phyloP scores from a whole-genome alignment of 2,888 invertebrate species.

The Acrobasis suavella region DNA sequence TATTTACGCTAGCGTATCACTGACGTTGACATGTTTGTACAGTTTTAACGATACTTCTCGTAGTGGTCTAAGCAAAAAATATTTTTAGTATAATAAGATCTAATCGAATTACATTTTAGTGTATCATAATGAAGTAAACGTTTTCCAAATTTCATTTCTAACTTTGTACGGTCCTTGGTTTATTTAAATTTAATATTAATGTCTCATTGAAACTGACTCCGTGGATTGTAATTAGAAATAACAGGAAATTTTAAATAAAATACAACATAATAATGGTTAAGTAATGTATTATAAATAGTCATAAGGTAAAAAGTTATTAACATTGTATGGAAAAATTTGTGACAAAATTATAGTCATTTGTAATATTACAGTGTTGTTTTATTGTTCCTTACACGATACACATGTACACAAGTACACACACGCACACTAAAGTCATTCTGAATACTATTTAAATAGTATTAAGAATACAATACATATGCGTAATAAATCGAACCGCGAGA shows the following conservation, averaged over 20 bases:
- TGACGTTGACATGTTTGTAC: constrained; percentile 75
- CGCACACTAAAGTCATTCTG: no score
- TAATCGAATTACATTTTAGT: constrained; percentile 81
- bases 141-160: constrained; percentile 65
- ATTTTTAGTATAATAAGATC: constrained; percentile 80
- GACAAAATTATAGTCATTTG: constrained; percentile 84
- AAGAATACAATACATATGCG: no score
- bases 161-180: constrained; percentile 67
- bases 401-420: no score
- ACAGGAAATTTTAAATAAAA: constrained; percentile 80
- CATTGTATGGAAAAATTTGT: constrained; percentile 83
- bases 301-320: constrained; percentile 83
- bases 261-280: constrained; percentile 77
- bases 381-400: constrained; percentile 41
- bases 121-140: constrained; percentile 73
- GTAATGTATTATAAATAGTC: constrained; percentile 81
- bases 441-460: no score
- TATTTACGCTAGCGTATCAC: constrained; percentile 64
- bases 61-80: constrained; percentile 78
- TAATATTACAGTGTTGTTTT: constrained; percentile 79
- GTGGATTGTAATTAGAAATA: constrained; percentile 76
- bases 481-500: no score
- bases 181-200: constrained; percentile 54
- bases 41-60: constrained; percentile 79
- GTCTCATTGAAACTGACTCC: constrained; percentile 70